These are phyloP conservation scores for Brachionus plicatilis DNA, from an alignment of 1,140 invertebrate genomes.

Conservation along the genomic window DNA sequence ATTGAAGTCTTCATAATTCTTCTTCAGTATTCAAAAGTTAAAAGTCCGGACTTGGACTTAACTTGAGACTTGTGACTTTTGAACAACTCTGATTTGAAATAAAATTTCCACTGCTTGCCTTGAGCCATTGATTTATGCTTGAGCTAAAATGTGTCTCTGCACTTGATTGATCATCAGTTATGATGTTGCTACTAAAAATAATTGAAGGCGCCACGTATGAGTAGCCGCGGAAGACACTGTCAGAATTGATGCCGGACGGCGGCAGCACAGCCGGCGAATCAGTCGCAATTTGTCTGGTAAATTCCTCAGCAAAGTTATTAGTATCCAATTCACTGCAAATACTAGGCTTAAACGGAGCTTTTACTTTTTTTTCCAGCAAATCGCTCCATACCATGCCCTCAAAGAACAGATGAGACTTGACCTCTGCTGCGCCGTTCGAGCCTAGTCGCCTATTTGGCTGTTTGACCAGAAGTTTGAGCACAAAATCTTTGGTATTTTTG, in stretches of 20 bases:
- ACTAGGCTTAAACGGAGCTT: slow-evolving; percentile 73
- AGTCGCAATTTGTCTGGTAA: slow-evolving; percentile 78
- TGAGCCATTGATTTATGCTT: slow-evolving; percentile 54
- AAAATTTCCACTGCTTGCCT: slow-evolving; percentile 50
- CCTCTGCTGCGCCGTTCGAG: slow-evolving; percentile 68
- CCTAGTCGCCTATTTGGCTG: slow-evolving; percentile 78
- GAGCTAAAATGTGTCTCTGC: slow-evolving; percentile 42
- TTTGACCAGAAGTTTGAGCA: slow-evolving; percentile 73
- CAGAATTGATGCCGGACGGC: slow-evolving; percentile 71
- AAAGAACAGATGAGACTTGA: slow-evolving; percentile 82
- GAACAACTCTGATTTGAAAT: neutral
- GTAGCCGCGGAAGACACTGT: slow-evolving; percentile 66
- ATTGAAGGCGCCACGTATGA: slow-evolving; percentile 90
- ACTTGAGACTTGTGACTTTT: too few relatives aligned
- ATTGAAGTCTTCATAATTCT: too few relatives aligned
- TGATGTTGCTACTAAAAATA: slow-evolving; percentile 75
- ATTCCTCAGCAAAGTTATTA: slow-evolving; percentile 91
- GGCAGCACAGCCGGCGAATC: slow-evolving; percentile 84
- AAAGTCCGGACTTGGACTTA: too few relatives aligned
- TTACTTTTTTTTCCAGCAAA: slow-evolving; percentile 66
- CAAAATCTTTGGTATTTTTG: slow-evolving; percentile 63
- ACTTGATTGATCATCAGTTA: slow-evolving; percentile 65
- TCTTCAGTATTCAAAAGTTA: too few relatives aligned
- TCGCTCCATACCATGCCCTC: slow-evolving; percentile 65
- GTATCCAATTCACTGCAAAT: slow-evolving; percentile 79